These are phyloP conservation scores for Epinotia demarniana DNA, from an alignment of 2,888 invertebrate species.

Conservation along the genomic window DNA sequence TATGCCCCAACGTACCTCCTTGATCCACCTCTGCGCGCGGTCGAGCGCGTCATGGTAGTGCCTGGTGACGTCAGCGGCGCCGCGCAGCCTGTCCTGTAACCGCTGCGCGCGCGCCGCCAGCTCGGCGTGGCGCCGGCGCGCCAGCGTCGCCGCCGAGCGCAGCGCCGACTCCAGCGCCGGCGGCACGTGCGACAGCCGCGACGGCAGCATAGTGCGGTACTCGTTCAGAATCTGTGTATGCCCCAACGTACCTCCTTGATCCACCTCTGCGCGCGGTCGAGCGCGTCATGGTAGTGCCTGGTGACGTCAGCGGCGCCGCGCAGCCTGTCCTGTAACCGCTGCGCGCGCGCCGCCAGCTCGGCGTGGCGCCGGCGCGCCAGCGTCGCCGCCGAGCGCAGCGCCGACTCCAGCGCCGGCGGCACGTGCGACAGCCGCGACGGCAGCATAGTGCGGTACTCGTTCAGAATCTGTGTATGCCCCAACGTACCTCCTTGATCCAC, in stretches of 20 bases:
- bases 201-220: constrained; percentile 93
- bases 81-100: constrained; percentile 92
- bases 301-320: constrained; percentile 88
- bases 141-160: constrained; percentile 90
- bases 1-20: constrained; percentile 85
- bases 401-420: constrained; percentile 87
- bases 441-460: constrained; percentile 93
- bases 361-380: constrained; percentile 91
- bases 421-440: constrained; percentile 93
- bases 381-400: constrained; percentile 91
- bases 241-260: constrained; percentile 86
- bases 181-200: constrained; percentile 91
- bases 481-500: constrained; percentile 89
- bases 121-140: constrained; percentile 92
- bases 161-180: constrained; percentile 89
- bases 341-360: constrained; percentile 92
- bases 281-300: constrained; percentile 89
- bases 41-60: constrained; percentile 93
- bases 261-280: constrained; percentile 93
- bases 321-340: constrained; percentile 92
- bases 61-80: constrained; percentile 85
- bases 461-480: too few species aligned
- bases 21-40: constrained; percentile 91
- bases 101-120: constrained; percentile 92
- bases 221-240: too few species aligned